phyloP scores from a whole-genome alignment of 2,888 invertebrate genomes.

The Synergus japonicus region DNA sequence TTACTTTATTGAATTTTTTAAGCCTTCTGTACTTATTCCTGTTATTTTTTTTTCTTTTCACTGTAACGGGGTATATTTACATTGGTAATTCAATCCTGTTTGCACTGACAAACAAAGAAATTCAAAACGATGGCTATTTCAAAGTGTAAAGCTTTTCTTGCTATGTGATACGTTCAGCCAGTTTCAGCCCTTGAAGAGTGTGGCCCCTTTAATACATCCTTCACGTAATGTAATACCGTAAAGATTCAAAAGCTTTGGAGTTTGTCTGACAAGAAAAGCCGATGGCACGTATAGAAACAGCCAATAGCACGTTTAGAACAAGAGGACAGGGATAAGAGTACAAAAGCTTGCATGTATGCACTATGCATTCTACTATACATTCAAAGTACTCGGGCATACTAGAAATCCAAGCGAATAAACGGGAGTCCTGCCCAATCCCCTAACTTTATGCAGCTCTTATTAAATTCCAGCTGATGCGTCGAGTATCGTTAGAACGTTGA shows the following conservation, averaged over 20 bases:
- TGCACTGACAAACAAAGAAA: not conserved
- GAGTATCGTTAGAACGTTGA: slow-evolving; percentile 62
- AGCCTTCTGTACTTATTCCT: not conserved
- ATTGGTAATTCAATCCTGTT: not conserved
- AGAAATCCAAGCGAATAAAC: slow-evolving; percentile 61
- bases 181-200: slow-evolving; percentile 44
- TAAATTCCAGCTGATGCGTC: slow-evolving; percentile 63
- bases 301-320: slow-evolving; percentile 57
- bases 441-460: slow-evolving; percentile 68
- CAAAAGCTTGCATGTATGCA: slow-evolving; percentile 58
- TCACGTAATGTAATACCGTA: slow-evolving; percentile 46
- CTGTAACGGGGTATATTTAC: not conserved
- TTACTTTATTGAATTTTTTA: not conserved
- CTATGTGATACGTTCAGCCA: slow-evolving; percentile 48
- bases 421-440: slow-evolving; percentile 53
- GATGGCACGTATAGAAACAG: slow-evolving; percentile 54
- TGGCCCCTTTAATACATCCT: slow-evolving; percentile 48
- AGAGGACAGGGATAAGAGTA: slow-evolving; percentile 51
- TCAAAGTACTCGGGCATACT: slow-evolving; percentile 39
- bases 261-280: slow-evolving; percentile 58
- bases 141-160: slow-evolving; percentile 44
- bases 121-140: slow-evolving; percentile 11
- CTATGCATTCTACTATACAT: slow-evolving; percentile 16
- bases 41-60: not conserved
- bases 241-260: slow-evolving; percentile 52